Evolutionary conservation across 1,140 invertebrate genomes (phyloP), one percentile per base, ranked within the genome.

Genomic region (Nixonia krombeini): DNA sequence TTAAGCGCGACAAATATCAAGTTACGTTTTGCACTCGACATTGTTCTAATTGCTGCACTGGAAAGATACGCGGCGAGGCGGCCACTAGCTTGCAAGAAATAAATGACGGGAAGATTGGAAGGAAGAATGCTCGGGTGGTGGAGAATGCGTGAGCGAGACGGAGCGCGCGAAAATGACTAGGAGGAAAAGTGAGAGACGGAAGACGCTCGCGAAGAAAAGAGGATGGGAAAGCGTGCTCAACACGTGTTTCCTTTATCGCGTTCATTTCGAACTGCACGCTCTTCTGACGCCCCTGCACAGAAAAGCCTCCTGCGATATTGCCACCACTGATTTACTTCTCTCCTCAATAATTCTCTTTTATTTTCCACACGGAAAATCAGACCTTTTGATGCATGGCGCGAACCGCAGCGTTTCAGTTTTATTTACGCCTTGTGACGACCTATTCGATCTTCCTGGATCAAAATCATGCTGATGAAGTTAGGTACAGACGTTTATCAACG

Each of bases 191-290:
- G 35, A 41, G 26, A 44, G 23, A 67, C 37, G 50, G 35, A 63
- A 17, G 42, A 16, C 38, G 16, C 8, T 33, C 10, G 38, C 21
- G 17, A 63, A 46, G 25, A 49, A 25, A 31, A 45, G 26, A 51
- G 61, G 56, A 40, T 41, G 66, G 72, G 63, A 63, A 55, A 74
- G 70, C 75, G 72, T 76, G 80, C 73, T 82, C 80, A 80, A 82
- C 78, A 79, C 79, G 80, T 81, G 76, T 79, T 81, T 80, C 74
- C 64, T 74, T 81, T 82, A 81, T 82, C 80, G 72, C 70, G 64
- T 76, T 78, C 66, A 76, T 75, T 75, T 70, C 58, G 61, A 65
- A 73, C 47, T 67, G 33, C 62, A 65, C 47, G 28, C 55, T 46
- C 56, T 53, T 47, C 59, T 63, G 61, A 64, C 57, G 63, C 13